phyloP scores from a whole-genome alignment of 2,113 vertebrate species.

The Stigmatopora nigra region DNA sequence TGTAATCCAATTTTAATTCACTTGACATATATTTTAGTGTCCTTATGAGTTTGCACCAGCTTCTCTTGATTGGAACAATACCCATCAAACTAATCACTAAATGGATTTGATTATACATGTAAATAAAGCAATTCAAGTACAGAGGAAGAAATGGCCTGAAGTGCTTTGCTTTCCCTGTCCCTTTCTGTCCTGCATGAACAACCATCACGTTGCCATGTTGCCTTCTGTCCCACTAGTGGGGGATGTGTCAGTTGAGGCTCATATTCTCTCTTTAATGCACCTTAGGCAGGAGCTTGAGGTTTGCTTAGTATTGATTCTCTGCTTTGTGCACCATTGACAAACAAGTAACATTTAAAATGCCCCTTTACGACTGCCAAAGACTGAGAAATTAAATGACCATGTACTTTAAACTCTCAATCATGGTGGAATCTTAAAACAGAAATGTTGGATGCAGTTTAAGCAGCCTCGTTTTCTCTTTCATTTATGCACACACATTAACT shows the following conservation, averaged over 20 bases:
- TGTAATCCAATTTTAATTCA: not conserved
- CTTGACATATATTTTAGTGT: not conserved
- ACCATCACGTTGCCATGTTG: slow-evolving; percentile 37
- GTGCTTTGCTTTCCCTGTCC: slow-evolving; percentile 17
- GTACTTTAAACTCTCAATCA: not conserved
- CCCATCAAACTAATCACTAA: not conserved
- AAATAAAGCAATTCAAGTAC: slow-evolving; percentile 13
- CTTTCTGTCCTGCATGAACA: slow-evolving; percentile 41
- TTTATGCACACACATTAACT: not conserved
- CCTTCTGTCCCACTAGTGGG: slow-evolving; percentile 50
- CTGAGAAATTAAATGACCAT: not conserved
- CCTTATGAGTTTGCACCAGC: not conserved
- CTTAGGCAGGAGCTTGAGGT: slow-evolving; percentile 16
- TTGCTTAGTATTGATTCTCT: not conserved
- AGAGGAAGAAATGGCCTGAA: slow-evolving; percentile 22
- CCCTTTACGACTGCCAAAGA: not conserved
- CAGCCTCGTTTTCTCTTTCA: no score
- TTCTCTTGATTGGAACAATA: not conserved
- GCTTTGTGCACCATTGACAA: not conserved
- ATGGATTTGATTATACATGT: not conserved
- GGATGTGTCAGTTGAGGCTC: slow-evolving; percentile 37
- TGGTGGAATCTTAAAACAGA: not conserved
- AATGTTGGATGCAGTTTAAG: no score
- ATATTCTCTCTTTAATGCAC: slow-evolving; percentile 20
- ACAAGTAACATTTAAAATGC: not conserved